phyloP scores from a whole-genome alignment of 2,797 vertebrate species.

The Lacerta viridis region DNA sequence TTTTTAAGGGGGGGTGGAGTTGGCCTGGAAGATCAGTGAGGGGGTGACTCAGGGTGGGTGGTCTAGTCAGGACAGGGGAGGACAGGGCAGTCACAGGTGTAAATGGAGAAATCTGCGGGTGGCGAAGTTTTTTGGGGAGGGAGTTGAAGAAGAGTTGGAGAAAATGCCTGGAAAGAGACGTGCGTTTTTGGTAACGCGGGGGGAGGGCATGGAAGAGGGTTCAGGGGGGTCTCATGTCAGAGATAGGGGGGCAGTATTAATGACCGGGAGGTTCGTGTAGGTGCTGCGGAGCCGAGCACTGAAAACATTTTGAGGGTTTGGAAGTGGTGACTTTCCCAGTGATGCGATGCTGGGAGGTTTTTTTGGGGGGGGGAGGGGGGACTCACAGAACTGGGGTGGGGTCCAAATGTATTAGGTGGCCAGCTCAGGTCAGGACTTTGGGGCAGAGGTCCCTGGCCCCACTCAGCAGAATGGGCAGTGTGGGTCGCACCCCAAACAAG shows the following conservation, averaged over 20 bases:
- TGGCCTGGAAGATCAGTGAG: neutral
- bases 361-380: neutral
- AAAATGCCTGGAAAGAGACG: neutral
- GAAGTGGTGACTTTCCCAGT: neutral
- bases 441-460: no score
- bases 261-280: neutral
- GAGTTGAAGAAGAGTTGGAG: no score
- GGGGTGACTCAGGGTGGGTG: no score
- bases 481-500: neutral
- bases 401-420: neutral
- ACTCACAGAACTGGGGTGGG: neutral
- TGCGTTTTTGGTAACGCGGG: neutral
- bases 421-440: neutral
- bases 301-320: neutral
- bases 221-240: neutral
- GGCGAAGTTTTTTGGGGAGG: neutral
- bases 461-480: neutral
- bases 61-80: neutral
- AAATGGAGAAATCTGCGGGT: no score
- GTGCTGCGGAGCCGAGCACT: no score
- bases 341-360: neutral
- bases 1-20: accelerated
- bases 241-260: no score
- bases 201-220: neutral
- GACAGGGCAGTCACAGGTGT: no score